phyloP scores from a whole-genome alignment of 2,797 vertebrate genomes.

The Odontamblyopus rebecca region DNA sequence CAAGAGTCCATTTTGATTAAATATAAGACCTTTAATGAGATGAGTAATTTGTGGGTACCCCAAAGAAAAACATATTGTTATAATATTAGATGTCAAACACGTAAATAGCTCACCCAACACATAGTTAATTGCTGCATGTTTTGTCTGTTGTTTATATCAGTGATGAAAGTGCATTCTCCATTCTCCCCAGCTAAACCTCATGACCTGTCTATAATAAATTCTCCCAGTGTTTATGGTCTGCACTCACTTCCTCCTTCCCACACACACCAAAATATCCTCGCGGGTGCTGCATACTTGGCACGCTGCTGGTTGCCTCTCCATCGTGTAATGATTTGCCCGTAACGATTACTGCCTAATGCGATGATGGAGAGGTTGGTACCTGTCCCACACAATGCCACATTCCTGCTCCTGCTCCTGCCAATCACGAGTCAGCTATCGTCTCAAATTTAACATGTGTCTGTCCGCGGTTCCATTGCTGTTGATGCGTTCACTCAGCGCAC shows the following conservation, averaged over 20 bases:
- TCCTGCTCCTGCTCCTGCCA: constrained; percentile 61
- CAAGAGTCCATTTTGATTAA: too few species aligned
- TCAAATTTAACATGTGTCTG: constrained; percentile 27
- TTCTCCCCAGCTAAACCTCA: constrained; percentile 15
- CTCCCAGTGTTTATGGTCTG: constrained; percentile 21
- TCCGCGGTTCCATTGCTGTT: constrained; percentile 18
- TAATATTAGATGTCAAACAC: neutral
- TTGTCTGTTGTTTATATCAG: constrained; percentile 6
- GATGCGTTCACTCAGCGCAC: constrained; percentile 18
- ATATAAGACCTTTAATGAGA: too few species aligned
- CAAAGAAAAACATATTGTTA: neutral
- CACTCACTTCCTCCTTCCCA: constrained; percentile 17
- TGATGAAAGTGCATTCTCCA: constrained; percentile 10
- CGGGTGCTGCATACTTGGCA: constrained; percentile 47
- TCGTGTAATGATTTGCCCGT: constrained; percentile 69
- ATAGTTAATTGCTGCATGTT: neutral
- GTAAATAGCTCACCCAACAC: neutral
- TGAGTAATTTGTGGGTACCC: too few species aligned
- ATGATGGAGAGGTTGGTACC: constrained; percentile 56
- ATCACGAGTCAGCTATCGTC: constrained; percentile 44
- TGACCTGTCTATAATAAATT: constrained; percentile 20
- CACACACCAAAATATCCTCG: constrained; percentile 14
- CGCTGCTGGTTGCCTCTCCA: constrained; percentile 27
- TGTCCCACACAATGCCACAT: constrained; percentile 52
- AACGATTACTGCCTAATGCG: constrained; percentile 55